These are phyloP conservation scores for Holcopasites calliopsidis DNA, from an alignment of 1,140 invertebrate genomes.

Conservation along the genomic window DNA sequence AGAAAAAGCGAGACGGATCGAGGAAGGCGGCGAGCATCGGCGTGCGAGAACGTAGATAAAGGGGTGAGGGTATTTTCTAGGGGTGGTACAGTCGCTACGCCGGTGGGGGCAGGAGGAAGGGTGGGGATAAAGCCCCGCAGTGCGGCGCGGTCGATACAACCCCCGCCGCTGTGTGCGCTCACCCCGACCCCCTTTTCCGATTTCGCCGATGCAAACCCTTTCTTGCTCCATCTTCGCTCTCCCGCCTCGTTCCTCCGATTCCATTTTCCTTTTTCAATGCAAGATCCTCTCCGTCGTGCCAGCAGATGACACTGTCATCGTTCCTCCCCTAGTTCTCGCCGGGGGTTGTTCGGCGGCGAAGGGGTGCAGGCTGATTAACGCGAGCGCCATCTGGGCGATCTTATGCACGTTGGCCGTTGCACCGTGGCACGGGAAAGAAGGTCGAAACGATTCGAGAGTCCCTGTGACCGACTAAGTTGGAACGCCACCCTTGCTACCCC, in stretches of 20 bases:
- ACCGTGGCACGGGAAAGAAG: constrained; percentile 44
- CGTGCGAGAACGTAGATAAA: neutral
- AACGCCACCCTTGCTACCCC: neutral
- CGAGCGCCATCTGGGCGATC: constrained; percentile 40
- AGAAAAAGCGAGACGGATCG: neutral
- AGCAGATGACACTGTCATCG: constrained; percentile 27
- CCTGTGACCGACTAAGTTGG: constrained; percentile 35
- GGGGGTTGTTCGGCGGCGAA: neutral
- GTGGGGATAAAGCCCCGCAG: constrained; percentile 79
- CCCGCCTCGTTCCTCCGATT: neutral
- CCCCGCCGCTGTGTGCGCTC: constrained; percentile 60
- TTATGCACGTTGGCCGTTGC: constrained; percentile 39
- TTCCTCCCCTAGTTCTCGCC: constrained; percentile 51
- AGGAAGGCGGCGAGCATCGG: neutral
- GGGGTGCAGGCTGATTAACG: constrained; percentile 28
- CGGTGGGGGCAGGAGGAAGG: constrained; percentile 24
- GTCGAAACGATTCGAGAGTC: constrained; percentile 41
- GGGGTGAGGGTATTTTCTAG: constrained; percentile 9
- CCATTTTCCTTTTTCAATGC: neutral
- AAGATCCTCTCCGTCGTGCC: neutral
- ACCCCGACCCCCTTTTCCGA: constrained; percentile 57
- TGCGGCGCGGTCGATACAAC: constrained; percentile 79
- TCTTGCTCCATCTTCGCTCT: constrained; percentile 22
- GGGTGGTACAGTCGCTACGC: neutral
- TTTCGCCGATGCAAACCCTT: constrained; percentile 36